Percentiles rank a stretch among this genome's conserved stretches.
phyloP scores from a whole-genome alignment of 2,113 vertebrate species.

The Festucalex cinctus region DNA sequence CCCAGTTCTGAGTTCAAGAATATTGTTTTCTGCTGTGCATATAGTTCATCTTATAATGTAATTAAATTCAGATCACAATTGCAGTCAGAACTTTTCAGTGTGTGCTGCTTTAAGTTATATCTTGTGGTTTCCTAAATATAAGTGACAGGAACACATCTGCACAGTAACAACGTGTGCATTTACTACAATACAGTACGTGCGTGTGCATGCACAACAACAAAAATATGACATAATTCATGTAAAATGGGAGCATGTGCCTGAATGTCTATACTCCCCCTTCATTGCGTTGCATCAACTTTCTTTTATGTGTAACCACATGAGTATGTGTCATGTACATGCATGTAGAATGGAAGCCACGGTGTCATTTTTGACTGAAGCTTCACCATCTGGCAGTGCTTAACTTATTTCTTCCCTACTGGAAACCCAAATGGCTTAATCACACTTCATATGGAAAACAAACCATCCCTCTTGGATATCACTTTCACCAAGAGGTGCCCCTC shows the following conservation, averaged over 20 bases:
- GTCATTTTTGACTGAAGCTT: too few species aligned
- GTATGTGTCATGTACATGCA: constrained; percentile 18
- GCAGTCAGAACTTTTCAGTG: too few species aligned
- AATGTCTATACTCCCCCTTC: constrained; percentile 16
- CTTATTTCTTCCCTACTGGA: too few species aligned
- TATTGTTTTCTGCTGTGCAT: too few species aligned
- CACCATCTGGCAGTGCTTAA: constrained; percentile 70
- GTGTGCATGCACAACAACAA: constrained; percentile 28
- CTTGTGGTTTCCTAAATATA: constrained; percentile 8
- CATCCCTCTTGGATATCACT: constrained; percentile 14
- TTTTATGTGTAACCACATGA: constrained; percentile 24
- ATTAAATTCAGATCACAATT: too few species aligned
- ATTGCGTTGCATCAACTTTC: constrained; percentile 5
- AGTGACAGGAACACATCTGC: constrained; percentile 11
- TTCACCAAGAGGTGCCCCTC: neutral
- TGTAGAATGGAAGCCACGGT: constrained; percentile 29
- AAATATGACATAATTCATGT: constrained; percentile 21
- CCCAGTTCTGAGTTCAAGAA: too few species aligned
- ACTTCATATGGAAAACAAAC: too few species aligned
- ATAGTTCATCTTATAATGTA: too few species aligned
- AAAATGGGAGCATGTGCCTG: constrained; percentile 30
- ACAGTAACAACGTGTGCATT: constrained; percentile 14
- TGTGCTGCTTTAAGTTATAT: too few species aligned
- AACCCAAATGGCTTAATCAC: too few species aligned
- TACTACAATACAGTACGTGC: constrained; percentile 18